Evolutionary conservation across 2,113 vertebrate species (phyloP).

Genomic region (Sander lucioperca): DNA sequence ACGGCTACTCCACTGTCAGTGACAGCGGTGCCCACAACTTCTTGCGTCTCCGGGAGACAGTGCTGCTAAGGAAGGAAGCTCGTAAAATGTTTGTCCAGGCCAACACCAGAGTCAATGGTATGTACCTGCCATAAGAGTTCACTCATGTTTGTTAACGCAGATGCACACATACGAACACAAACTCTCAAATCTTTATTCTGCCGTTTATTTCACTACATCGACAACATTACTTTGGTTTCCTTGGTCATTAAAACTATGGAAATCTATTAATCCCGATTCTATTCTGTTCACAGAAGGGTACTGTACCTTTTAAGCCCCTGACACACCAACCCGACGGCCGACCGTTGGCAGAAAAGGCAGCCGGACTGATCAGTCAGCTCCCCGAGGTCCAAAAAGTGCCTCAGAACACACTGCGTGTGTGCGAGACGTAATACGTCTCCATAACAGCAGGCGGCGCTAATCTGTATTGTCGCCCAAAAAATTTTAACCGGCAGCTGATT

Average conservation of each 20-base stretch:
- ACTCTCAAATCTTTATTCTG: not conserved
- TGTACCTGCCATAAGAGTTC: slow-evolving; percentile 20
- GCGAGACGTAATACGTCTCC: no score
- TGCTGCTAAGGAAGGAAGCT: slow-evolving; percentile 90
- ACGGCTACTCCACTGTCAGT: slow-evolving; percentile 85
- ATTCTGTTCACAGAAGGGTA: not conserved
- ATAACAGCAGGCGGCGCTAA: no score
- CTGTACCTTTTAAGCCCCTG: not conserved
- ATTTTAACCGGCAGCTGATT: no score
- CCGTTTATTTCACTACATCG: not conserved
- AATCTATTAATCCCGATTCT: not conserved
- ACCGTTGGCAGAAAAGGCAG: no score
- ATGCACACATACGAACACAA: not conserved
- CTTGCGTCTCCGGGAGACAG: slow-evolving; percentile 87
- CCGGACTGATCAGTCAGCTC: no score
- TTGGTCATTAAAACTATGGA: not conserved
- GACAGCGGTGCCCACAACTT: slow-evolving; percentile 84
- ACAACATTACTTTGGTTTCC: not conserved
- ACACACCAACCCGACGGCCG: no score
- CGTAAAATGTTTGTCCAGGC: slow-evolving; percentile 94
- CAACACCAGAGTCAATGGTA: slow-evolving; percentile 89
- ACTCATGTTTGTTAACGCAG: not conserved
- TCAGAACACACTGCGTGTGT: no score
- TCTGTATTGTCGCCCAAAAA: no score
- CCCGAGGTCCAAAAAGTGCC: no score